phyloP scores from a whole-genome alignment of 2,113 vertebrate genomes.

The Mustela lutreola region DNA sequence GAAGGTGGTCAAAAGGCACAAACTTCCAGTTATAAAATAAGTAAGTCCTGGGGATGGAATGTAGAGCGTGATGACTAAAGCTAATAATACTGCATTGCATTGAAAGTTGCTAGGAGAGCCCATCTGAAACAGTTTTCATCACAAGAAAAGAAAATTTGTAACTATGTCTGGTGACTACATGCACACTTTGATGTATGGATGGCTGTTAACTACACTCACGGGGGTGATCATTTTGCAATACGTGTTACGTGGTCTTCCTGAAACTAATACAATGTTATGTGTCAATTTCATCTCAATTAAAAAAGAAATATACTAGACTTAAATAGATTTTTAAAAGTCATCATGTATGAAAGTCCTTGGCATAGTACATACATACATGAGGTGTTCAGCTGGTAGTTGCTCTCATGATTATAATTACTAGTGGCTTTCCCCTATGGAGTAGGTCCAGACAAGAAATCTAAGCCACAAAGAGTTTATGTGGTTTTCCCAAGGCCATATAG shows the following conservation, averaged over 20 bases:
- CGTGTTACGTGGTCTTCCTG: not conserved
- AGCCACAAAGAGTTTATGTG: not conserved
- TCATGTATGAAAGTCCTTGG: not conserved
- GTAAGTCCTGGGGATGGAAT: not conserved
- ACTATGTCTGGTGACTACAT: not conserved
- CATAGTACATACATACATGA: not conserved
- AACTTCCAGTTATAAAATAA: not conserved
- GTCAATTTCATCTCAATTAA: not conserved
- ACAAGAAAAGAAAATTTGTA: not conserved
- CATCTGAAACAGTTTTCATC: not conserved
- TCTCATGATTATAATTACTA: not conserved
- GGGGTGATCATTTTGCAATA: not conserved
- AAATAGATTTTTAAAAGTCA: not conserved
- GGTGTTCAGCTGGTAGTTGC: not conserved
- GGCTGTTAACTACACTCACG: not conserved
- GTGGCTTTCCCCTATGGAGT: not conserved
- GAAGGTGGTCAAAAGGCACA: not conserved
- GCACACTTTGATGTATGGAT: not conserved
- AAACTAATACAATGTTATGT: not conserved
- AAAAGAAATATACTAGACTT: not conserved
- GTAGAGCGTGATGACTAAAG: not conserved
- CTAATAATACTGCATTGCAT: not conserved
- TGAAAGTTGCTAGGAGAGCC: not conserved
- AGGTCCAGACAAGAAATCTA: constrained; percentile 9
- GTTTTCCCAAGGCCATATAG: not conserved